Conservation (phyloP, 2,113 vertebrate species). For the Xenotilapia caudafasciata region DNA sequence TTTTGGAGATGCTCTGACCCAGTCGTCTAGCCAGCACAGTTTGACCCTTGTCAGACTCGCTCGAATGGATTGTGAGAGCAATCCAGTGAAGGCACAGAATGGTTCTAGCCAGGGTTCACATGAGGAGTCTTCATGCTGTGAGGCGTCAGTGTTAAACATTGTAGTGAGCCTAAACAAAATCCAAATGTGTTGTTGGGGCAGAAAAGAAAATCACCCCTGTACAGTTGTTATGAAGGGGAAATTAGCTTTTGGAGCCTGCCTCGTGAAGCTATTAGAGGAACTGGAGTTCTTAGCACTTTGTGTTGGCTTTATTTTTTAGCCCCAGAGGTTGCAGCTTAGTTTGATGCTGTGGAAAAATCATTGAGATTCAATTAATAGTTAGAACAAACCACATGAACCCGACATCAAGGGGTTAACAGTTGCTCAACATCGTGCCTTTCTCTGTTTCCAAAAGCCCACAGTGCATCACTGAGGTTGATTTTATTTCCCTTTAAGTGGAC, state of each 20-base stretch:
- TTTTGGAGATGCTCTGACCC: neutral
- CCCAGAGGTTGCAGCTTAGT: neutral
- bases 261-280: neutral
- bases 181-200: neutral
- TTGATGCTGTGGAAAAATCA: neutral
- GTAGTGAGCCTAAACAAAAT: neutral
- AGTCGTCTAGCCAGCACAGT: neutral
- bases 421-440: neutral
- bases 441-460: neutral
- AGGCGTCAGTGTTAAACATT: neutral
- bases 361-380: neutral
- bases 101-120: neutral
- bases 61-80: neutral
- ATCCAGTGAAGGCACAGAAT: neutral
- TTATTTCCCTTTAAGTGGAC: neutral
- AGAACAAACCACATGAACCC: neutral
- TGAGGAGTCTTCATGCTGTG: neutral
- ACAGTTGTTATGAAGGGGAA: neutral
- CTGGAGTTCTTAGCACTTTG: neutral
- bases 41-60: neutral
- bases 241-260: neutral
- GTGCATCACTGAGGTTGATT: neutral
- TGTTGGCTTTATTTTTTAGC: neutral
- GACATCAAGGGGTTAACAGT: neutral
- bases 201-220: neutral